Percentiles rank a stretch among this genome's conserved stretches.
These are phyloP conservation scores for Acanthococcus lagerstroemiae DNA, from an alignment of 2,888 invertebrate genomes.

Conservation along the genomic window DNA sequence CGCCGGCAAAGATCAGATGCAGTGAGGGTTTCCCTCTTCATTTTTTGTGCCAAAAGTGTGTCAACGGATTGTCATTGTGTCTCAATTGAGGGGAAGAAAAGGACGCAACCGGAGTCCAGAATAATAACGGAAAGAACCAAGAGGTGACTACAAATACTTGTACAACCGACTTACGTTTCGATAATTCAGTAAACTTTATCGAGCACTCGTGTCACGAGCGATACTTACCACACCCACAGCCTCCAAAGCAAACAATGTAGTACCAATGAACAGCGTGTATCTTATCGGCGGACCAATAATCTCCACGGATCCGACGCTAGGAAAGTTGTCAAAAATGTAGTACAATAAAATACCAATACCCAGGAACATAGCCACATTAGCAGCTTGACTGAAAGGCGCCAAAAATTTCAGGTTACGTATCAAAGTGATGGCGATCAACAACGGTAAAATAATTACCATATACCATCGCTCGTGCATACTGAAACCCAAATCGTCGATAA, in stretches of 20 bases:
- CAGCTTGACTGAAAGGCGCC: constrained; percentile 72
- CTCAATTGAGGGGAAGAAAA: no score
- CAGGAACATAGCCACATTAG: constrained; percentile 65
- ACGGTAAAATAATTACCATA: constrained; percentile 62
- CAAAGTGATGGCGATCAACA: constrained; percentile 59
- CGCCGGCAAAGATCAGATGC: no score
- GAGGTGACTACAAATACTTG: no score
- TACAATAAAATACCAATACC: constrained; percentile 67
- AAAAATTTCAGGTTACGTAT: constrained; percentile 65
- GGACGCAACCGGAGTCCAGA: no score
- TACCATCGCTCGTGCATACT: constrained; percentile 45
- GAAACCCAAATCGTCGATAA: constrained; percentile 4
- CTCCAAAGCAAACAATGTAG: constrained; percentile 80
- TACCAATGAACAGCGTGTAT: constrained; percentile 77
- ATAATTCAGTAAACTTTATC: not conserved
- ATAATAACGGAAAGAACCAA: no score
- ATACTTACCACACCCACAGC: constrained; percentile 64
- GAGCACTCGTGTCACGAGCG: no score
- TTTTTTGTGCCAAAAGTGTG: no score
- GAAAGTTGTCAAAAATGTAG: constrained; percentile 56
- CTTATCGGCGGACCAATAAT: constrained; percentile 46
- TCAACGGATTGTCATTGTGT: no score
- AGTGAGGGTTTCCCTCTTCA: no score
- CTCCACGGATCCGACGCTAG: constrained; percentile 46
- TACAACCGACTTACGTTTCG: not conserved